These are phyloP conservation scores for Tachystola acroxantha DNA, from an alignment of 2,888 invertebrate genomes.

Conservation along the genomic window DNA sequence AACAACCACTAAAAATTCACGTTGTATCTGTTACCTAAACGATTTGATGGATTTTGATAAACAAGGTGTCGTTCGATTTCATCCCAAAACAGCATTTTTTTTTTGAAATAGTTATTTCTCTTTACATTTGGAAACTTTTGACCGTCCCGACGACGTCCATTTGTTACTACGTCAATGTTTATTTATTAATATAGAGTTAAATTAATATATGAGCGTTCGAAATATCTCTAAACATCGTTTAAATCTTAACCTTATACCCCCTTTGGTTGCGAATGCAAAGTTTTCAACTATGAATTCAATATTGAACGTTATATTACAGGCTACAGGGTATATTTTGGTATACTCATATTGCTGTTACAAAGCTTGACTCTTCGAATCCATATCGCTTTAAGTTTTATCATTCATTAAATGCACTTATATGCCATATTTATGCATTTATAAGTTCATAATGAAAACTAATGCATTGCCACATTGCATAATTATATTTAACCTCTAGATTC, in stretches of 20 bases:
- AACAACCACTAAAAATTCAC: no score
- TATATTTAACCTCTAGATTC: constrained; percentile 16
- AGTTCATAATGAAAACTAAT: constrained; percentile 34
- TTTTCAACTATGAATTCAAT: constrained; percentile 24
- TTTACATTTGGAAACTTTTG: no score
- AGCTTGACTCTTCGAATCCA: constrained; percentile 11
- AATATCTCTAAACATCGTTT: constrained; percentile 37
- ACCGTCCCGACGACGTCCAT: no score
- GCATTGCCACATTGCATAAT: constrained; percentile 29
- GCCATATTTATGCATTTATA: constrained; percentile 12
- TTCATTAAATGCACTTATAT: constrained; percentile 11
- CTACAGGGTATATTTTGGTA: constrained; percentile 9
- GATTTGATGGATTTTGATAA: no score
- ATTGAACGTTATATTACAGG: not conserved
- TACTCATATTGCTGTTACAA: constrained; percentile 1
- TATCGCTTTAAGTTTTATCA: constrained; percentile 12
- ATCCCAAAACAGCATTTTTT: no score
- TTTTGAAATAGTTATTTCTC: no score
- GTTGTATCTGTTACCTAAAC: no score
- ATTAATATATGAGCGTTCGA: constrained; percentile 43
- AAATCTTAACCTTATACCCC: constrained; percentile 42
- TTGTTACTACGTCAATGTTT: no score
- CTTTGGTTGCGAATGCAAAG: constrained; percentile 29
- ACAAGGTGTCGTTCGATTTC: no score
- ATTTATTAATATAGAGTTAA: constrained; percentile 24